Percentiles rank a stretch among this genome's conserved stretches.
Conservation (phyloP, 2,888 invertebrate species). For the Eustalomyia histrio region DNA sequence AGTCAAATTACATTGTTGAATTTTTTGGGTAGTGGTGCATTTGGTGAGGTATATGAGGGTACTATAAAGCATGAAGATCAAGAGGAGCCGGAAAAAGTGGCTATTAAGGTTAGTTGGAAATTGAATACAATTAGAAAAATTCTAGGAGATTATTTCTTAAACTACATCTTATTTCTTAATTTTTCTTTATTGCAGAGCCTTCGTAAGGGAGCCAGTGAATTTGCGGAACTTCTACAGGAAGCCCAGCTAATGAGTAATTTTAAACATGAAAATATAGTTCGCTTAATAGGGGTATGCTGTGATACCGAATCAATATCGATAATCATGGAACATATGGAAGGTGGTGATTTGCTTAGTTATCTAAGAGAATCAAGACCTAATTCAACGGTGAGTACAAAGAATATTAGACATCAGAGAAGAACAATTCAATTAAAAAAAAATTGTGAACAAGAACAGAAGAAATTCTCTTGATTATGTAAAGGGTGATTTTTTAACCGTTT, state of each 20-base stretch:
- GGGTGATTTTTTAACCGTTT: no score
- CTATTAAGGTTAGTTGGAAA: conserved; percentile 86
- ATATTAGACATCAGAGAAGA: no score
- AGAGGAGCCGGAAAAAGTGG: conserved; percentile 87
- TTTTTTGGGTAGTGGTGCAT: conserved; percentile 96
- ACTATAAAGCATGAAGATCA: conserved; percentile 86
- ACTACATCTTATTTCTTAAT: no score
- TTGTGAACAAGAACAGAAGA: not conserved
- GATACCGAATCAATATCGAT: conserved; percentile 96
- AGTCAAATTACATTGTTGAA: conserved; percentile 92
- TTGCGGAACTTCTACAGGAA: conserved; percentile 96
- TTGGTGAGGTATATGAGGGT: conserved; percentile 98
- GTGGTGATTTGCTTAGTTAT: conserved; percentile 95
- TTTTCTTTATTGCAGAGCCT: conserved; percentile 83
- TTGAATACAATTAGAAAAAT: not conserved
- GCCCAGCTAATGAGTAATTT: conserved; percentile 98
- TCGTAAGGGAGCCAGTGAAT: conserved; percentile 93
- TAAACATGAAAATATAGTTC: conserved; percentile 96
- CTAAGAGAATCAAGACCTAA: conserved; percentile 88
- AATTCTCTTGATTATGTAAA: no score
- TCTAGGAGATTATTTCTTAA: conserved; percentile 37
- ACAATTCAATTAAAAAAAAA: not conserved
- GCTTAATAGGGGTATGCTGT: conserved; percentile 95
- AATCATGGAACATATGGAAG: conserved; percentile 98
- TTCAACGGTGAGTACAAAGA: conserved; percentile 81